Base-by-base conservation (phyloP, 1,140 invertebrate species). In the Cecropterus lyciades region DNA sequence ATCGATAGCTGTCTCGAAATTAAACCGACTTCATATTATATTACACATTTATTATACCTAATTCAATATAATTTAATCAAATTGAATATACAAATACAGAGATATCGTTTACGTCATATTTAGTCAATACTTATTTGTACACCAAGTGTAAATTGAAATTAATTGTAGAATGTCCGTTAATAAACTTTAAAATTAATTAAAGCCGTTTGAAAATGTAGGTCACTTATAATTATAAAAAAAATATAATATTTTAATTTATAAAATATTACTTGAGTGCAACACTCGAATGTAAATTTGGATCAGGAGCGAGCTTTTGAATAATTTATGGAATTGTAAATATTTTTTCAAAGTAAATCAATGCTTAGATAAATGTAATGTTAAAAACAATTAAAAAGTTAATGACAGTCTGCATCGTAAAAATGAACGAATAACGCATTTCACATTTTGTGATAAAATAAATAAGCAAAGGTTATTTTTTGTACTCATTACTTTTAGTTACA, bases 251-350 rank as follows among this genome's bases (percentile, higher is more conserved):
- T n/a, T n/a, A n/a, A 45, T 33, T 16, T 17, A 46, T 46, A 13
- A 11, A 15, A 16, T 13, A 15, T 49, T 49, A 27, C 8, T 55
- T 24, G 45, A 62, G 30, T 49, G 57, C 24, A 40, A 49, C 57
- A 62, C 30, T 49, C 57, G 27, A 62, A 37, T 62, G 10, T n/a
- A n/a, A 46, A 48, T 10, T 14, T 15, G 15, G 15, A 40, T 40
- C 45, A 37, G 57, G 43, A 16, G 17, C 20, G 43, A 62, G 57
- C 57, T 62, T 49, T 24, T 49, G 14, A 37, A 37, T 33, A 49
- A 62, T 62, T 62, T 16, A 62, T 49, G 45, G 46, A 40, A 62
- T 62, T 62, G 57, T 62, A 62, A 49, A 62, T 62, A 49, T n/a
- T 49, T 27, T 49, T 37, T 40, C 15, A 52, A 52, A 52, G 10